phyloP scores from a whole-genome alignment of 2,888 invertebrate species.

The Meliscaeva auricollis region DNA sequence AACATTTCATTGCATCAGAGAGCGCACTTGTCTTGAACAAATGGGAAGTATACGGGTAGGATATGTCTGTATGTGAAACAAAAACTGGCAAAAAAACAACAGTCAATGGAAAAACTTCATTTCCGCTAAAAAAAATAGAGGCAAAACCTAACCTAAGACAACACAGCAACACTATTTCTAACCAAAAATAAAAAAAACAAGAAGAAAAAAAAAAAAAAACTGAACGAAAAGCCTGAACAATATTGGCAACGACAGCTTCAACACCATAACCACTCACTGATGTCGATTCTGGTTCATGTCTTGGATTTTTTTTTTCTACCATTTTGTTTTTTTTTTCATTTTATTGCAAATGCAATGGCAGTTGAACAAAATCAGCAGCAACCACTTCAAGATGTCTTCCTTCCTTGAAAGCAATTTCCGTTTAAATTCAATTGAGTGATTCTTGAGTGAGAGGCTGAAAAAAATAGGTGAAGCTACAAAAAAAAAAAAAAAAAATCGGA shows the following conservation, averaged over 20 bases:
- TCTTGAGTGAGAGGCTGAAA: conserved; percentile 49
- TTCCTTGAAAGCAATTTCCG: conserved; percentile 72
- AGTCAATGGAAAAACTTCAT: conserved; percentile 51
- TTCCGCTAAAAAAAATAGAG: conserved; percentile 55
- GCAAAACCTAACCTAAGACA: conserved; percentile 7
- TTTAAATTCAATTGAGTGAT: conserved; percentile 73
- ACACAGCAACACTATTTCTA: conserved; percentile 54
- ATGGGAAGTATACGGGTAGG: neutral
- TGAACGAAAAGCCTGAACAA: conserved; percentile 38
- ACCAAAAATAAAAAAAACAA: neutral
- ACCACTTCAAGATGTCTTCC: conserved; percentile 67
- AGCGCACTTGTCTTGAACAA: neutral
- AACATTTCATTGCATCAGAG: conserved; percentile 21
- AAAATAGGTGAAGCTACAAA: conserved; percentile 10
- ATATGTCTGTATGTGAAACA: neutral
- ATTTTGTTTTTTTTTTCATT: conserved; percentile 39
- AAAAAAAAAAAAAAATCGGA: conserved; percentile 2
- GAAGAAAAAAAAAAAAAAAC: neutral
- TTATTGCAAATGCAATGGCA: conserved; percentile 44
- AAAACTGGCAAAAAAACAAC: neutral
- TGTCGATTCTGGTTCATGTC: conserved; percentile 23
- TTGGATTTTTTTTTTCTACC: conserved; percentile 4
- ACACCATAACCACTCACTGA: conserved; percentile 20
- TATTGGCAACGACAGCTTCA: conserved; percentile 49
- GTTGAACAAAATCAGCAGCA: conserved; percentile 45